A percentile compares a stretch with the other conserved stretches of the same genome.
Evolutionary conservation across 2,888 invertebrate species (phyloP).

Genomic region (Lithosia quadra): DNA sequence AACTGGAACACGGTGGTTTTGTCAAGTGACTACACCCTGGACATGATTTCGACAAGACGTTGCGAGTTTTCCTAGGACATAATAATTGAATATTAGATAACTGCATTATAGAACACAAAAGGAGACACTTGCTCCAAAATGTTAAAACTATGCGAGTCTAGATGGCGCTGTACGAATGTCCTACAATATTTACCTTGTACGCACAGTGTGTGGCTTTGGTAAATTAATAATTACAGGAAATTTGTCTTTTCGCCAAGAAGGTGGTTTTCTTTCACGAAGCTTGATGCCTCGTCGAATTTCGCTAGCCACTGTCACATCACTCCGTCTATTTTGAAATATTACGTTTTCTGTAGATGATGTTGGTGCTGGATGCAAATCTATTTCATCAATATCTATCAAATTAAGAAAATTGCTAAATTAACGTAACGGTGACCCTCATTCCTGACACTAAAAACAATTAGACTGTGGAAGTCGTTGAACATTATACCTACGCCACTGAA

Average conservation of each 20-base stretch:
- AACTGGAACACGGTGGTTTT: neutral
- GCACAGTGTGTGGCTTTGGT: constrained; percentile 3
- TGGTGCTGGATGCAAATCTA: constrained; percentile 16
- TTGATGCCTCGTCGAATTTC: constrained; percentile 56
- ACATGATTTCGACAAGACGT: neutral
- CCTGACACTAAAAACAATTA: too few species aligned
- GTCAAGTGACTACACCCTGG: constrained; percentile 10
- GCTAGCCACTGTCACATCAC: constrained; percentile 44
- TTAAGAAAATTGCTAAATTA: neutral
- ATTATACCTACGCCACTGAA: too few species aligned
- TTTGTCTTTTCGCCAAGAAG: constrained; percentile 7
- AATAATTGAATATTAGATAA: neutral
- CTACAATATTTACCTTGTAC: constrained; percentile 36
- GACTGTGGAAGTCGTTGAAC: too few species aligned
- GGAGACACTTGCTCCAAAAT: neutral
- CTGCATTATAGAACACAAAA: neutral
- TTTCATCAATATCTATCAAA: constrained; percentile 26
- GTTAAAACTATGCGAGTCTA: too few species aligned
- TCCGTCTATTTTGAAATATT: constrained; percentile 48
- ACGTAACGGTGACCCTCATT: neutral
- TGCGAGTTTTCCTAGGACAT: constrained; percentile 20
- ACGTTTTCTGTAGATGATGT: constrained; percentile 14
- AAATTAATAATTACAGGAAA: constrained; percentile 10
- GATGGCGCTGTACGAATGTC: too few species aligned
- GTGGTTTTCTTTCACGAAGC: constrained; percentile 53